Evolutionary conservation across 2,113 vertebrate species (phyloP).

Genomic region (Mormoops blainvillei): DNA sequence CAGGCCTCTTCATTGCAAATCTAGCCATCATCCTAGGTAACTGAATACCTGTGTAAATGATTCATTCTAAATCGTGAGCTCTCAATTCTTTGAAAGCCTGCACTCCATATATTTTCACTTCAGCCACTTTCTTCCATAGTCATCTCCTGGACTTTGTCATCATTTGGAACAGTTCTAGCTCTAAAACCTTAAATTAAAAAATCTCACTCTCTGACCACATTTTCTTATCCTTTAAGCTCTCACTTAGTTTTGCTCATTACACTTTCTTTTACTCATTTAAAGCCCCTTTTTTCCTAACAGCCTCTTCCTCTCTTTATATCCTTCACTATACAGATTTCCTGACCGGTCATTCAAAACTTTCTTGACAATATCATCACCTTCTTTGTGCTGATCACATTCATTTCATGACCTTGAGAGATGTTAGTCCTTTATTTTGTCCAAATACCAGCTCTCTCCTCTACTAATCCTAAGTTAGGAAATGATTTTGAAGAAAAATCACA

Average conservation of each 20-base stretch:
- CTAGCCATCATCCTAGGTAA: not conserved
- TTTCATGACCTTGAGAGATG: not conserved
- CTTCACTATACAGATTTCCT: not conserved
- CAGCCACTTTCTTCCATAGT: not conserved
- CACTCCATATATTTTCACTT: not conserved
- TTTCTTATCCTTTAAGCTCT: not conserved
- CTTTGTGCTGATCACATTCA: not conserved
- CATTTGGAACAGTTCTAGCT: not conserved
- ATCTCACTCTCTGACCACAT: not conserved
- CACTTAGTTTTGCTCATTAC: not conserved
- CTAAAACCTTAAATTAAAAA: not conserved
- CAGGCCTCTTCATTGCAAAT: not conserved
- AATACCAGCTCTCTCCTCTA: not conserved
- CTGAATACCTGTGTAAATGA: not conserved
- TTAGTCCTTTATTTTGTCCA: not conserved
- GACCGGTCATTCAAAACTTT: not conserved
- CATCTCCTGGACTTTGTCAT: not conserved
- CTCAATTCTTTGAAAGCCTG: not conserved
- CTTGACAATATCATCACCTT: not conserved
- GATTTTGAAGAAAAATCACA: not conserved
- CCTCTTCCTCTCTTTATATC: not conserved
- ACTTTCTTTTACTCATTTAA: not conserved
- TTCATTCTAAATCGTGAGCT: not conserved
- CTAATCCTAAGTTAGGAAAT: not conserved
- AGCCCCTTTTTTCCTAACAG: not conserved